A percentile compares a stretch with the other conserved stretches of the same genome.
These are phyloP conservation scores for Phylloscopus collybita DNA, from an alignment of 2,797 vertebrate genomes.

Conservation along the genomic window DNA sequence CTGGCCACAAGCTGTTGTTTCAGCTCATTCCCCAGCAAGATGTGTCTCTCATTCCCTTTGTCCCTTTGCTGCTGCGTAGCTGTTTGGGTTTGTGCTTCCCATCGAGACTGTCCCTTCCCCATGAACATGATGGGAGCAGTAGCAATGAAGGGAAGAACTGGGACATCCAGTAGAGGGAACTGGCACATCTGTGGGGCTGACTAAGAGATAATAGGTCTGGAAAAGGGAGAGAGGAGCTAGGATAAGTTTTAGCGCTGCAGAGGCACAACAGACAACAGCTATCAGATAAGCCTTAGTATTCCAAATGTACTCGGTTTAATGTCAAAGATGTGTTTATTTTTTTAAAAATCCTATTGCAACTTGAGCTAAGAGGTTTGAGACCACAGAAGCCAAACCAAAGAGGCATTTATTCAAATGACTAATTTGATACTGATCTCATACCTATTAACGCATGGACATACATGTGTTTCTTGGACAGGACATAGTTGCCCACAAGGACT, in stretches of 20 bases:
- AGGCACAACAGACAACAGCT: neutral
- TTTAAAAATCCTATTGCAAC: neutral
- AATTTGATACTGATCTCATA: neutral
- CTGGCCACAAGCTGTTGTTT: neutral
- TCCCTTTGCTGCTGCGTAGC: neutral
- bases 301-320: neutral
- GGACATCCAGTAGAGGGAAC: neutral
- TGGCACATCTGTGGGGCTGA: neutral
- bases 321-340: neutral
- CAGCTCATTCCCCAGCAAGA: neutral
- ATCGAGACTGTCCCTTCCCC: neutral
- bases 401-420: conserved; percentile 3
- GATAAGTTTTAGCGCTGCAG: neutral
- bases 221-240: neutral
- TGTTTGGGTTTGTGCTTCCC: neutral
- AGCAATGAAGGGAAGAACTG: neutral
- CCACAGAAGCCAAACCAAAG: neutral
- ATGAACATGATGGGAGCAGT: rapidly evolving
- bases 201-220: neutral
- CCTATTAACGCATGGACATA: neutral
- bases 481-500: conserved; percentile 9
- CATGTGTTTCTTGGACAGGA: neutral
- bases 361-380: neutral
- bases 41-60: neutral
- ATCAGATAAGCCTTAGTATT: neutral